Evolutionary conservation across 2,797 vertebrate species (phyloP).

Genomic region (Enteromius viviparus): DNA sequence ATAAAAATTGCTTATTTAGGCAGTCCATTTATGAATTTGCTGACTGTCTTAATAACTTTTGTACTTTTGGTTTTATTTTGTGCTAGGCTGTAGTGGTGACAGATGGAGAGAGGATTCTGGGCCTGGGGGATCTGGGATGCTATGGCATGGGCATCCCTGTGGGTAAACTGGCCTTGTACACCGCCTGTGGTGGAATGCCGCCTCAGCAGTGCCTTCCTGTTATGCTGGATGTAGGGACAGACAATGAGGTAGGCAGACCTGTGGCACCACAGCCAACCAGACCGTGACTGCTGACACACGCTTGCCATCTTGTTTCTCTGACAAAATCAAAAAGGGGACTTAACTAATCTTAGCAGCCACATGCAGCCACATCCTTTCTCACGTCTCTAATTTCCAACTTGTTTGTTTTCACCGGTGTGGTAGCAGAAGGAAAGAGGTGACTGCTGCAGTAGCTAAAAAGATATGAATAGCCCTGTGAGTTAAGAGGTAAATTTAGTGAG

Average conservation of each 20-base stretch:
- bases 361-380: slow-evolving; percentile 20
- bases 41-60: neutral
- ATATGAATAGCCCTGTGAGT: slow-evolving; percentile 28
- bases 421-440: neutral
- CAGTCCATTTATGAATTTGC: neutral
- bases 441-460: neutral
- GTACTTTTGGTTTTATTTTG: slow-evolving; percentile 35
- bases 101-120: slow-evolving; percentile 96
- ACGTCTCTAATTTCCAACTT: slow-evolving; percentile 1
- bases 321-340: slow-evolving; percentile 11
- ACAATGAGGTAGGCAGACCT: slow-evolving; percentile 87
- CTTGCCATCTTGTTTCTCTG: neutral
- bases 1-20: neutral
- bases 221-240: slow-evolving; percentile 94
- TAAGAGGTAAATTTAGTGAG: slow-evolving; percentile 22
- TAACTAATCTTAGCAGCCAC: slow-evolving; percentile 8
- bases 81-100: slow-evolving; percentile 92
- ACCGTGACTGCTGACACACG: slow-evolving; percentile 17
- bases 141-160: slow-evolving; percentile 98
- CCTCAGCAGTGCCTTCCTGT: slow-evolving; percentile 92
- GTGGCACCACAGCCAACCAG: slow-evolving; percentile 14
- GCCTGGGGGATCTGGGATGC: slow-evolving; percentile 94
- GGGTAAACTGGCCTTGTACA: slow-evolving; percentile 96
- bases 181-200: slow-evolving; percentile 91
- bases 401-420: slow-evolving; percentile 16